Percentiles rank a stretch among this genome's conserved stretches.
phyloP scores from a whole-genome alignment of 2,113 vertebrate species.

The Toxotes chatareus region DNA sequence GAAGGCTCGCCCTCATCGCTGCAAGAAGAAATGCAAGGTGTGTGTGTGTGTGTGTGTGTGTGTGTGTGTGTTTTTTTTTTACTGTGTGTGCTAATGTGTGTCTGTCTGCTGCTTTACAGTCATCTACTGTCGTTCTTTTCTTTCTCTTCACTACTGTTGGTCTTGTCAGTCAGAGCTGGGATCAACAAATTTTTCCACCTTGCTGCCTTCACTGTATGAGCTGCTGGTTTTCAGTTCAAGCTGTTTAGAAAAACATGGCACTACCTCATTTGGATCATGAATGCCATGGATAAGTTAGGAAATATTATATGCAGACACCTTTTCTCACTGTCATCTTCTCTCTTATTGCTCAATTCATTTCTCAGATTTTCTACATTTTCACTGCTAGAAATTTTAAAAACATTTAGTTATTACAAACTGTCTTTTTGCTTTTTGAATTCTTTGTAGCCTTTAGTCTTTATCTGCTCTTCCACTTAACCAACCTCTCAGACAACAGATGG shows the following conservation, averaged over 20 bases:
- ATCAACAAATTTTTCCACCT: background rate
- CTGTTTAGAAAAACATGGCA: background rate
- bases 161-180: background rate
- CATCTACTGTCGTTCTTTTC: background rate
- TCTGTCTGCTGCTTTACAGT: background rate
- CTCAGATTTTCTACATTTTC: background rate
- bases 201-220: background rate
- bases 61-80: conserved; percentile 45
- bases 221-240: background rate
- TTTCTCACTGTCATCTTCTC: too few relatives aligned
- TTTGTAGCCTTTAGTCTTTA: background rate
- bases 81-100: background rate
- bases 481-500: conserved; percentile 54
- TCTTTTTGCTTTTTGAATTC: background rate
- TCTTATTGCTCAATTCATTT: background rate
- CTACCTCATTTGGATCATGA: background rate
- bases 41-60: conserved; percentile 64
- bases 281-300: background rate
- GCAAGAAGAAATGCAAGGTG: conserved; percentile 74
- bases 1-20: background rate
- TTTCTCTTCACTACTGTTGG: background rate
- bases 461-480: conserved; percentile 27
- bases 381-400: background rate
- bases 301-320: background rate
- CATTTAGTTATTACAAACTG: background rate